These are phyloP conservation scores for Ceyx cyanopectus DNA, from an alignment of 2,113 vertebrate species.

Conservation along the genomic window DNA sequence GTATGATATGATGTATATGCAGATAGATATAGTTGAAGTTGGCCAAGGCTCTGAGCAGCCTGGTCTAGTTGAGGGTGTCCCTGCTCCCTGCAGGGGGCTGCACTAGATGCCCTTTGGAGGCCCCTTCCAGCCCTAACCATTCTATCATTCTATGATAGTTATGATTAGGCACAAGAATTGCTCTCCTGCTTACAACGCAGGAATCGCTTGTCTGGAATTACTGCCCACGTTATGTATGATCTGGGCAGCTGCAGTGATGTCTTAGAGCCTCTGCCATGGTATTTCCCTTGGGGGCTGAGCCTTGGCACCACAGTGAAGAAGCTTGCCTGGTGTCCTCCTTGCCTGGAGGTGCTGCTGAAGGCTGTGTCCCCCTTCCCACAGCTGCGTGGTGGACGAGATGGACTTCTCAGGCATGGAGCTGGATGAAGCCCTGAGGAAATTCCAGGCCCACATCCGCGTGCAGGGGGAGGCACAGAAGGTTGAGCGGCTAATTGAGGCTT, in stretches of 20 bases:
- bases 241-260: background rate
- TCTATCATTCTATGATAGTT: too few relatives aligned
- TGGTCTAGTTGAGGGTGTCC: too few relatives aligned
- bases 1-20: background rate
- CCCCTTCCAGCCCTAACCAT: too few relatives aligned
- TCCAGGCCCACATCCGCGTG: slow-evolving; percentile 96
- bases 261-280: background rate
- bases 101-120: too few relatives aligned
- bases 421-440: slow-evolving; percentile 95
- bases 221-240: background rate
- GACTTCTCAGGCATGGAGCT: slow-evolving; percentile 98
- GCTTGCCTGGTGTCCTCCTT: fast-evolving
- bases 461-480: slow-evolving; percentile 99
- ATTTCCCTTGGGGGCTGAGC: background rate
- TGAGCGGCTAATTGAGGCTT: slow-evolving; percentile 98
- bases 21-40: too few relatives aligned
- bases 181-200: background rate
- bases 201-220: background rate
- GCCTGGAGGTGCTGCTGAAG: background rate
- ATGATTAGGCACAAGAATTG: background rate
- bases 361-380: slow-evolving; percentile 53
- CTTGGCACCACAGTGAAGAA: background rate
- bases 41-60: too few relatives aligned
- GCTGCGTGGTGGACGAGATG: slow-evolving; percentile 99
- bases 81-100: too few relatives aligned